Percentiles rank a stretch among this genome's conserved stretches.
These are phyloP conservation scores for Myotis brandtii DNA, from an alignment of 2,113 vertebrate species.

Conservation along the genomic window DNA sequence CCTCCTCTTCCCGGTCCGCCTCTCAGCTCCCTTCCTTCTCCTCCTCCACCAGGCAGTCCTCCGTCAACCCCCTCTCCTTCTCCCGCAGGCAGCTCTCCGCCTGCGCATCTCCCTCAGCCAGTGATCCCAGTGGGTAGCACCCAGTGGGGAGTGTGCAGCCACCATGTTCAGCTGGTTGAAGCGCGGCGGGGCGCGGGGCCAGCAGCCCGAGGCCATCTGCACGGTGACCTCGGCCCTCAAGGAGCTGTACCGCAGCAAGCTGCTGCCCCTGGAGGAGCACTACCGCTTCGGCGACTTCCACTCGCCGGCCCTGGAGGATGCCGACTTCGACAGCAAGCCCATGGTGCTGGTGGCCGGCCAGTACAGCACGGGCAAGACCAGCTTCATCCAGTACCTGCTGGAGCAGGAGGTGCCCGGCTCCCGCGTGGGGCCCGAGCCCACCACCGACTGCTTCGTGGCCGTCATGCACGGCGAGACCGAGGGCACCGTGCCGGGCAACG, in stretches of 20 bases:
- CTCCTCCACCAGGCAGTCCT: not conserved
- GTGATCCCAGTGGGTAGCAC: not conserved
- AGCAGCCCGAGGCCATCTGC: constrained; percentile 92
- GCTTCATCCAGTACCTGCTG: constrained; percentile 95
- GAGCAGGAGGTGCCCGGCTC: constrained; percentile 96
- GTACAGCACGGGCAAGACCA: constrained; percentile 96
- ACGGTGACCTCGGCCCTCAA: constrained; percentile 94
- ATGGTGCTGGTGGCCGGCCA: constrained; percentile 97
- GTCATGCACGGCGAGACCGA: constrained; percentile 94
- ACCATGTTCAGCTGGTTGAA: constrained; percentile 95
- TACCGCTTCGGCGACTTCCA: constrained; percentile 95
- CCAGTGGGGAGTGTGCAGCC: not conserved
- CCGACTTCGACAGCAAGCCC: constrained; percentile 95
- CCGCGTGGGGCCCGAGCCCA: constrained; percentile 95
- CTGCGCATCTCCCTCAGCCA: fast-evolving
- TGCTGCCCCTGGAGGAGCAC: constrained; percentile 92
- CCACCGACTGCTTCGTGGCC: constrained; percentile 95
- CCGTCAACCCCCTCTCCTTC: not conserved
- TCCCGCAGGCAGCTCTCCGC: not conserved
- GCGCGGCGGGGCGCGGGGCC: constrained; percentile 87
- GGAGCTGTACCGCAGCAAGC: constrained; percentile 91
- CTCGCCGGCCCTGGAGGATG: constrained; percentile 92
- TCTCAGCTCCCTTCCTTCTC: not conserved
- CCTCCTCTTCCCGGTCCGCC: not conserved
- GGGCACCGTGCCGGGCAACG: constrained; percentile 92